These are phyloP conservation scores for Hyaena hyaena DNA, from an alignment of 2,113 vertebrate species.

Conservation along the genomic window DNA sequence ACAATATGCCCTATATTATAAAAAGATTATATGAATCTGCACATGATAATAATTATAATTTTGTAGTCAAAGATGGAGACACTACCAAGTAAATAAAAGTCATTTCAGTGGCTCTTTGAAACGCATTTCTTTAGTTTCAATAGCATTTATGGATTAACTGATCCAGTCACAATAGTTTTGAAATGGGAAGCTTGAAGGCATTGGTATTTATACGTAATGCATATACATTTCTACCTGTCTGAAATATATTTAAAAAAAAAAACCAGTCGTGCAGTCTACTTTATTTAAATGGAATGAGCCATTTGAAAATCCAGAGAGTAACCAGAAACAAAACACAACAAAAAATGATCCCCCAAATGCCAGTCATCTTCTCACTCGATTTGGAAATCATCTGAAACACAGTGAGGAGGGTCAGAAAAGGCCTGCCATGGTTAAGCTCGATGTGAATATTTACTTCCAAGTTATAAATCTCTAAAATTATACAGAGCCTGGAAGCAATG, in stretches of 20 bases:
- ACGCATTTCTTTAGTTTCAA: constrained; percentile 13
- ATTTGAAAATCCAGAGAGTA: constrained; percentile 18
- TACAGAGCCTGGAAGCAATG: neutral
- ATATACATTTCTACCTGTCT: neutral
- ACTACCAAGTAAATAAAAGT: neutral
- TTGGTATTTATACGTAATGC: neutral
- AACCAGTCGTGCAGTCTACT: neutral
- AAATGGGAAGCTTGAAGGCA: constrained; percentile 19
- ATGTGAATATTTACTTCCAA: constrained; percentile 45
- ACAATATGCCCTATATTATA: neutral
- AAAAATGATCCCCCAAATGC: neutral
- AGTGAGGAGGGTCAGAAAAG: neutral
- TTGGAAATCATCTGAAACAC: constrained; percentile 15
- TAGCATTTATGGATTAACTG: constrained; percentile 17
- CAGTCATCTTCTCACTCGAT: neutral
- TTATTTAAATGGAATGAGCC: neutral
- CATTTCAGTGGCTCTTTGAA: constrained; percentile 14
- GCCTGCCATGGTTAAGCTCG: neutral
- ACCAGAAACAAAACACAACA: neutral
- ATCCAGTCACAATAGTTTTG: neutral
- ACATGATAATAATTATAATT: neutral
- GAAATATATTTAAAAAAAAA: constrained; percentile 29
- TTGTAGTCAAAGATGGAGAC: neutral
- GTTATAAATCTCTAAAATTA: constrained; percentile 52
- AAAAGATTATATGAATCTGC: neutral